Base-by-base conservation (phyloP, 2,113 vertebrate species). In the Scolopax mira region DNA sequence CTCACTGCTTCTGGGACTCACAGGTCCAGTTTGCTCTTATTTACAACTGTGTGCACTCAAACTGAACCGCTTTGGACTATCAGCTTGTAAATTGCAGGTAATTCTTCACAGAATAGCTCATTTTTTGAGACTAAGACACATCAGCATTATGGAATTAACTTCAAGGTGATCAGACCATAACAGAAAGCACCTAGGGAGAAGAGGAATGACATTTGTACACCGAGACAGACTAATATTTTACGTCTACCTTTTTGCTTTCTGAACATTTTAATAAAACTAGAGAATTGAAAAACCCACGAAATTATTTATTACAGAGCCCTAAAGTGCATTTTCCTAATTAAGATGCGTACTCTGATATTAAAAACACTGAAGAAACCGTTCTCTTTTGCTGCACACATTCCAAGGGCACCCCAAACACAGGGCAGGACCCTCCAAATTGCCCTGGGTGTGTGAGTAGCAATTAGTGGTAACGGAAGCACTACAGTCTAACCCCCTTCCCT, bases 1-100 rank as follows among this genome's bases (percentile, higher is more conserved):
- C 35, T 30, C 11, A 37, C 54, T 85, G 48, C 81, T 78, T 30
- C 69, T 61, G 62, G 48, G n/a, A 84, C 52, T 16, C n/a, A 31
- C 0, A 0, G 16, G 19, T 41, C 3, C 31, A 18, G 0, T 85
- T 31, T 73, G 46, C 49, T 79, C 54, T 37, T n/a, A 35, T 42
- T 88, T 28, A 58, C 41, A 70, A 73, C 19, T 9, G 12, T 3
- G 17, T 5, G 49, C n/a, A 13, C 33, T 57, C 55, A 57, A 85
- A 65, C 28, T 21, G 13, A 85, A 35, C 15, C 49, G 44, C 58
- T 75, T 18, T 55, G 52, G 14, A 48, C 66, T 57, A 83, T 51
- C 75, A 48, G 3, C 8, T 7, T 0, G 33, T n/a, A 64, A 69
- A 79, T 3, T 27, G 46, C 37, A 71, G 14, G 25, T 21, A 48